Conservation (phyloP, 2,797 vertebrate species). For the Smutsia temminckii region DNA sequence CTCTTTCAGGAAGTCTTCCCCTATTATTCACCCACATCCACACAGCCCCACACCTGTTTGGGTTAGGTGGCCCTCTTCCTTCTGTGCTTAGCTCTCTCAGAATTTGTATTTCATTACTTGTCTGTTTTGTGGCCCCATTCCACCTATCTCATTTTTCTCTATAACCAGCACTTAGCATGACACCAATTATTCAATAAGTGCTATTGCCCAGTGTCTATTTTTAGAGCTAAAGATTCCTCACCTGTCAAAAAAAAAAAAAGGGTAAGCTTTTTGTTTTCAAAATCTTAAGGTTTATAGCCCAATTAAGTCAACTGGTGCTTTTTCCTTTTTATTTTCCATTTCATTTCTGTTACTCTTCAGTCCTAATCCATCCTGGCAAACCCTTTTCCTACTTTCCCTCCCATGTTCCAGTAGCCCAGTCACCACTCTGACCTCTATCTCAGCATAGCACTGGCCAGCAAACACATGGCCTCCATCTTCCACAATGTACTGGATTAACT, state of each 20-base stretch:
- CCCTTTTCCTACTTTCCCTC: not conserved
- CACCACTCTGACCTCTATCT: conserved; percentile 93
- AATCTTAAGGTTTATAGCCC: conserved; percentile 7
- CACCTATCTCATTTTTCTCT: not conserved
- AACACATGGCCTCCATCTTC: conserved; percentile 99
- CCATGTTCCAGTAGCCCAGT: not conserved
- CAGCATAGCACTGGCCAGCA: conserved; percentile 95
- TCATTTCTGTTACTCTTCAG: conserved; percentile 46
- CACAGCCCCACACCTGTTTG: not conserved
- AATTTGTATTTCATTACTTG: conserved; percentile 6
- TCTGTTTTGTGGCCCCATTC: not conserved
- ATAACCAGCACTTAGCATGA: not conserved
- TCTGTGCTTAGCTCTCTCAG: not conserved
- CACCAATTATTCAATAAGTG: not conserved
- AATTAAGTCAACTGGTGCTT: conserved; percentile 35
- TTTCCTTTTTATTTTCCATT: conserved; percentile 31
- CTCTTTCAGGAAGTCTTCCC: not conserved
- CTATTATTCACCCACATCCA: not conserved
- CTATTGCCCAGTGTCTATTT: not conserved
- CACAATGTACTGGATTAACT: conserved; percentile 96
- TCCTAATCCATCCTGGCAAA: not conserved
- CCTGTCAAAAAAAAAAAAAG: conserved; percentile 31
- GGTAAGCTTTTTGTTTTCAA: conserved; percentile 46
- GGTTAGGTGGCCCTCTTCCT: not conserved
- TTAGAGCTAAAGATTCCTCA: conserved; percentile 24